phyloP scores from a whole-genome alignment of 35 echinoderm and acorn worm genomes.

The Hemicentrotus pulcherrimus region DNA sequence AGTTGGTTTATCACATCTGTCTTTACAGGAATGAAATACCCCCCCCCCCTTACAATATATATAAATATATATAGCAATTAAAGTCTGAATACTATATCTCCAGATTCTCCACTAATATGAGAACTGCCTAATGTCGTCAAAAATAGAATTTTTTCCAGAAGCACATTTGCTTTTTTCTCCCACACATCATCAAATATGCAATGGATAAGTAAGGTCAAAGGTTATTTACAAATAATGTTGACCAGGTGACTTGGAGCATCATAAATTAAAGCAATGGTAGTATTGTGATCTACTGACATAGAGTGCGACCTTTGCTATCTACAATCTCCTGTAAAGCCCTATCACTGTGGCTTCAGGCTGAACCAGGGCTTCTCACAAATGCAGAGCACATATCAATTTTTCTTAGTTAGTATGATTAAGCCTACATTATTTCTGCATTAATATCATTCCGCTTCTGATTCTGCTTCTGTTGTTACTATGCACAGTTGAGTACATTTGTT shows the following conservation, averaged over 20 bases:
- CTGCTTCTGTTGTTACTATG: no score
- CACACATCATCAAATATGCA: background rate
- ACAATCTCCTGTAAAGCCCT: background rate
- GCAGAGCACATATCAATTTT: no score
- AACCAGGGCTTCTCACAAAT: no score
- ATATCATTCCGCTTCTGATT: no score
- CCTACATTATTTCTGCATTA: no score
- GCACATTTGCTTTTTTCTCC: background rate
- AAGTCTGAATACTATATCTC: no score
- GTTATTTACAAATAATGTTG: conserved; percentile 6
- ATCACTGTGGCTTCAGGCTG: background rate
- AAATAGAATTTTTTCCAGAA: background rate
- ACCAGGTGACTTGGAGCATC: conserved; percentile 6
- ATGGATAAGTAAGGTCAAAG: background rate
- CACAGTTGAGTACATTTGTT: no score
- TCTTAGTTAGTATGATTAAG: no score
- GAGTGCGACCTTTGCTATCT: background rate
- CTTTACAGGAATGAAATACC: no score
- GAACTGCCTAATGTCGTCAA: background rate
- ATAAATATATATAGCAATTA: no score
- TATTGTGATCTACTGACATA: background rate
- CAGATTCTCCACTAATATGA: background rate
- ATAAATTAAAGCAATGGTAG: background rate
- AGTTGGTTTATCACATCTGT: no score
- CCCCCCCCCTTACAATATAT: no score